These are phyloP conservation scores for Capricornis sumatraensis DNA, from an alignment of 2,113 vertebrate species.

Conservation along the genomic window DNA sequence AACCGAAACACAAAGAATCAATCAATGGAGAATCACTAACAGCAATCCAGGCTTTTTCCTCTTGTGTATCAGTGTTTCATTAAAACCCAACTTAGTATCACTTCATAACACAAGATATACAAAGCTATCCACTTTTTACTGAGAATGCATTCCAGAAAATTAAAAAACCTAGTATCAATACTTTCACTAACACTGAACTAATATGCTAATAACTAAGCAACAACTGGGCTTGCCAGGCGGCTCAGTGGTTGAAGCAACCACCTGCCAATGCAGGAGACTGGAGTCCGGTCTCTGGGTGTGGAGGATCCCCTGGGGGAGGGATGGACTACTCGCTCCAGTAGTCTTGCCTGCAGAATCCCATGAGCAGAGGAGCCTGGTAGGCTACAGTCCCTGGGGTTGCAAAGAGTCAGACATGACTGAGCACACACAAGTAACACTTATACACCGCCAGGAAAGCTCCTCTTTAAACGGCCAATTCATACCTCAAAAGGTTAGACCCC, in stretches of 20 bases:
- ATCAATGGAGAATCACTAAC: background rate
- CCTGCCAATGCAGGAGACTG: rapidly evolving
- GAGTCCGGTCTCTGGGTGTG: rapidly evolving
- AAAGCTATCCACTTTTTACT: background rate
- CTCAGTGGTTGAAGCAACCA: background rate
- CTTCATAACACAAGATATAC: background rate
- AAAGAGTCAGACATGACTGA: background rate
- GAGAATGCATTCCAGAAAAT: background rate
- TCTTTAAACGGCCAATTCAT: background rate
- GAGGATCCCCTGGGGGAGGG: background rate
- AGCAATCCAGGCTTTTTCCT: background rate
- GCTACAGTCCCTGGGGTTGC: background rate
- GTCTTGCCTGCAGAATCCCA: background rate
- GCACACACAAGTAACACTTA: background rate
- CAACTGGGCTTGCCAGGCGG: rapidly evolving
- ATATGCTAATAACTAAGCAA: background rate
- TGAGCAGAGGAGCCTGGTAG: background rate
- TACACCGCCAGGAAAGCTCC: background rate
- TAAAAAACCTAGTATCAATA: background rate
- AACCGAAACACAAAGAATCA: background rate
- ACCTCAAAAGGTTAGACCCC: background rate
- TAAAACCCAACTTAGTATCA: background rate
- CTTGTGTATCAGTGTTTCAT: background rate
- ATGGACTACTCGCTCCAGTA: rapidly evolving
- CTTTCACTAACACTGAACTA: background rate